Conservation (phyloP, 2,888 invertebrate species). For the Plemyria rubiginata region DNA sequence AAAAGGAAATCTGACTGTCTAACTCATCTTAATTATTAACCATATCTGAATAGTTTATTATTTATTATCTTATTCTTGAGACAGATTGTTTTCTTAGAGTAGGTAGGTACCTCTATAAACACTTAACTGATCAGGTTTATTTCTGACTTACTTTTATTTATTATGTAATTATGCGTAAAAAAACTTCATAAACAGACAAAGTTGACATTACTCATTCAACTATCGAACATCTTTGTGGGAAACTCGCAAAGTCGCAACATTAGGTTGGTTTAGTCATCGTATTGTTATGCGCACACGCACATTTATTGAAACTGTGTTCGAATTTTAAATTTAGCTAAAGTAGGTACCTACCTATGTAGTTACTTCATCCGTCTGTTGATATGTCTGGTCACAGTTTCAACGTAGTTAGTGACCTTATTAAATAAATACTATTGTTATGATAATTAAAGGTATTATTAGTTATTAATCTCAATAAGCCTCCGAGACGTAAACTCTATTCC, state of each 20-base stretch:
- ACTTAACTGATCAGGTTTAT: too few species aligned
- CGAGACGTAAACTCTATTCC: constrained; percentile 12
- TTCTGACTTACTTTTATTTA: too few species aligned
- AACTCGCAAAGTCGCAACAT: constrained; percentile 43
- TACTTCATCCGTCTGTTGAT: not conserved
- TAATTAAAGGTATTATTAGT: not conserved
- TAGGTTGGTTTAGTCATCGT: constrained; percentile 70
- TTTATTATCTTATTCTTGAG: not conserved
- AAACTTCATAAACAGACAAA: not conserved
- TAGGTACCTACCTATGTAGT: too few species aligned
- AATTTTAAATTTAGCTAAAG: constrained; percentile 52
- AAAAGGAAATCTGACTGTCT: not conserved
- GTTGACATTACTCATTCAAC: constrained; percentile 48
- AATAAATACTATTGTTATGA: too few species aligned
- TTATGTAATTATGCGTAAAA: not conserved
- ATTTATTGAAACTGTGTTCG: constrained; percentile 58
- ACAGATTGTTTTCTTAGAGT: too few species aligned
- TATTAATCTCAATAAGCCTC: not conserved
- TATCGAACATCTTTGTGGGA: constrained; percentile 51
- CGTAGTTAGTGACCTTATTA: not conserved
- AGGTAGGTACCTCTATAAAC: too few species aligned
- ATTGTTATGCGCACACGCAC: constrained; percentile 73
- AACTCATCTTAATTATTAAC: not conserved
- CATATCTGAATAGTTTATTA: too few species aligned
- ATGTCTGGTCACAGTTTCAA: not conserved